These are phyloP conservation scores for Eugnorisma glareosa DNA, from an alignment of 2,888 invertebrate species.

Conservation along the genomic window DNA sequence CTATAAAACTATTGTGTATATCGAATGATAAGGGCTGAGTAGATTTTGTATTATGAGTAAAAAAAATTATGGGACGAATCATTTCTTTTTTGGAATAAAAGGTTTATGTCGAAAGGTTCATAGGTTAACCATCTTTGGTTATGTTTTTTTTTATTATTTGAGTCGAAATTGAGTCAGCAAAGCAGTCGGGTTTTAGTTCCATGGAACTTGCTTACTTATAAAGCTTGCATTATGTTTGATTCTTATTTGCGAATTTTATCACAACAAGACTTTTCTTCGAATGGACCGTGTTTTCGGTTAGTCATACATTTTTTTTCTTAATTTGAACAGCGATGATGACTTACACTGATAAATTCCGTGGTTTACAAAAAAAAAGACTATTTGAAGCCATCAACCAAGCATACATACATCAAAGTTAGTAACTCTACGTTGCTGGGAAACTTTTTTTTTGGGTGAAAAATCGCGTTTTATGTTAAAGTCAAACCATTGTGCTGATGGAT, in stretches of 20 bases:
- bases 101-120: conserved; percentile 50
- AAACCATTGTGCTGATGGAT: no score
- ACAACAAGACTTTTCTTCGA: background rate
- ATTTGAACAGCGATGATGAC: background rate
- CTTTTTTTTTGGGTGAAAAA: no score
- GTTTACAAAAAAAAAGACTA: background rate
- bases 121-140: conserved; percentile 18
- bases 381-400: no score
- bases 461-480: no score
- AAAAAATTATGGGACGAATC: conserved; percentile 65
- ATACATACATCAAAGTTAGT: no score
- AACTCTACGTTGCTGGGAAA: no score
- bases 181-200: background rate
- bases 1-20: conserved; percentile 72
- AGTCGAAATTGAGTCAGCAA: background rate
- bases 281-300: background rate
- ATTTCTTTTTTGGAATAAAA: conserved; percentile 62
- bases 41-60: conserved; percentile 65
- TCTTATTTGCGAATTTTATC: background rate
- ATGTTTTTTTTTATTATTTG: conserved; percentile 17
- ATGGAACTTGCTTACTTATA: background rate
- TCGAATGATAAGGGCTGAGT: conserved; percentile 61
- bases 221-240: background rate
- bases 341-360: background rate
- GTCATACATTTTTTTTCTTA: background rate